Base-by-base conservation (phyloP, 1,140 invertebrate species). In the Octopus sinensis region DNA sequence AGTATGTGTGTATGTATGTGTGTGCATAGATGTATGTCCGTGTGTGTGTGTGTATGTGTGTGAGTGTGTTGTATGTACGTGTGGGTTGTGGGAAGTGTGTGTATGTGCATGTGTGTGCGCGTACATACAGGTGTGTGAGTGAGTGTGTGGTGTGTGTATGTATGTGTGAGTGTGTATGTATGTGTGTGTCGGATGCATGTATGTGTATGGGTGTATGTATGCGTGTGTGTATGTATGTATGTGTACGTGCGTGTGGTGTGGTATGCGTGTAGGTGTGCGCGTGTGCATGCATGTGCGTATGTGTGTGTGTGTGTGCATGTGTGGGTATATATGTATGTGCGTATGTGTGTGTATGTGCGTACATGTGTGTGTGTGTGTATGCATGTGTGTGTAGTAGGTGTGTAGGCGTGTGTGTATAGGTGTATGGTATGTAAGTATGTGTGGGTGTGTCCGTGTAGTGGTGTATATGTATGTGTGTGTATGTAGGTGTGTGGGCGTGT, bases 221-320 rank as follows among this genome's bases (percentile, higher is more conserved):
- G 23, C 23, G 9, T 76, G 75, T 76, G n/a, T 76, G 75, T 30
- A 9, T 76, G n/a, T 76, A 9, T 76, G 7, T 76, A 23, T 62
- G 17, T 62, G 17, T 62, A 62, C 17, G 17, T 62, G 56, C 17
- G 56, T 62, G 56, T 62, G 56, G 6, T 6, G 6, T 6, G 6
- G 56, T 62, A 6, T 62, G 56, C 17, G 17, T 62, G 17, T 62
- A 17, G 6, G n/a, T 76, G 75, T 76, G 75, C 23, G 75, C 23
- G 75, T 51, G 75, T 76, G 7, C 23, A 23, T 76, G 23, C 23
- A 76, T 51, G 75, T 76, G 75, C 23, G 75, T 76, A 23, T 51
- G n/a, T 76, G 75, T 76, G 75, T 76, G 75, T 76, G 7, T 76
- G 75, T 76, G 75, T 30, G 9, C 23, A 23, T 76, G 75, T 76